A percentile compares a stretch with the other conserved stretches of the same genome.
These are phyloP conservation scores for Tautogolabrus adspersus DNA, from an alignment of 2,113 vertebrate genomes.

Conservation along the genomic window DNA sequence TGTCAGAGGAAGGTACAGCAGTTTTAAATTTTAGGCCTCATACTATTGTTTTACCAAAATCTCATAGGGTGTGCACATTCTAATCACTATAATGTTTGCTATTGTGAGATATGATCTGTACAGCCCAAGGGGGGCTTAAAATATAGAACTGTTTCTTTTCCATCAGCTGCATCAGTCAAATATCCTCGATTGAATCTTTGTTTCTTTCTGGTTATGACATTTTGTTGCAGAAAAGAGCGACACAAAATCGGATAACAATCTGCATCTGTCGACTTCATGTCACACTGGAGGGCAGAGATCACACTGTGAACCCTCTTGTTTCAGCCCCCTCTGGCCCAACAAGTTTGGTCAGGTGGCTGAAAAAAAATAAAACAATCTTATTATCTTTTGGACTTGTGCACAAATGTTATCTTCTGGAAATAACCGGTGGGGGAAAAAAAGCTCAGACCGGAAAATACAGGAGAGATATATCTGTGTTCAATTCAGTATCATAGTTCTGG, in stretches of 20 bases:
- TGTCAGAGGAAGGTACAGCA: conserved; percentile 3
- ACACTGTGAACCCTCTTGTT: conserved; percentile 55
- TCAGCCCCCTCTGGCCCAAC: conserved; percentile 57
- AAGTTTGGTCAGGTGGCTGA: conserved; percentile 80
- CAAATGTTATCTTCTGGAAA: conserved; percentile 65
- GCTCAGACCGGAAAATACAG: conserved; percentile 35
- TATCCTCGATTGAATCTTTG: neutral
- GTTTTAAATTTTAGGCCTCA: neutral
- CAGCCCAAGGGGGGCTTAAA: neutral
- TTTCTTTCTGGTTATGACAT: conserved; percentile 47
- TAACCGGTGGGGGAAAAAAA: conserved; percentile 44
- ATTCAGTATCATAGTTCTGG: conserved; percentile 53
- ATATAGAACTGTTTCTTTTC: neutral
- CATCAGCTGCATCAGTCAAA: conserved; percentile 11
- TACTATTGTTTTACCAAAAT: neutral
- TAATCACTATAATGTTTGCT: neutral
- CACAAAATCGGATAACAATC: conserved; percentile 49
- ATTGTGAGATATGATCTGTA: neutral
- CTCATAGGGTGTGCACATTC: neutral
- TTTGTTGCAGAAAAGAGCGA: conserved; percentile 11
- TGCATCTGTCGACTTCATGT: conserved; percentile 72
- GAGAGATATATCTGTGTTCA: conserved; percentile 56
- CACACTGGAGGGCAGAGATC: conserved; percentile 65
- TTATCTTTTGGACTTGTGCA: conserved; percentile 60
- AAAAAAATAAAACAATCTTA: conserved; percentile 68